Base-by-base conservation (phyloP, 2,113 vertebrate genomes). In the Electrona antarctica region DNA sequence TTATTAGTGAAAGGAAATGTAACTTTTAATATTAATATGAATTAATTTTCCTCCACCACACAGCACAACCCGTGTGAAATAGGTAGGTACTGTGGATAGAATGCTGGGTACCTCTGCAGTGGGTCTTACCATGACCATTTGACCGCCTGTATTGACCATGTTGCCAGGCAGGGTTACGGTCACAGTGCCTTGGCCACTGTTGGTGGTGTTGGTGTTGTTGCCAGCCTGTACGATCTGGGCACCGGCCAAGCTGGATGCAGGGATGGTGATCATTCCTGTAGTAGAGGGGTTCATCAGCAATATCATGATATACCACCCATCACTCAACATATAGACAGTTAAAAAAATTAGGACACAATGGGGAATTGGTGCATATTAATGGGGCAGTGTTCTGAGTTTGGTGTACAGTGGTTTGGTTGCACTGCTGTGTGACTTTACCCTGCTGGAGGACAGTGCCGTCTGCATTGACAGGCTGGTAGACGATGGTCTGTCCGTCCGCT, bases 181-280 rank as follows among this genome's bases (percentile, higher is more conserved):
- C 67, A 99, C 97, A 60, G 98, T 99, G 78, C 98, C 98, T 86
- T 98, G 98, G 66, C 95, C 95, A 66, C 97, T 98, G 81, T 96
- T 99, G 63, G 95, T 97, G n/a, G 97, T 98, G 71, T 94, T 97
- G 75, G 97, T 98, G 86, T 94, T 98, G 87, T 95, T 91, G 88
- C 95, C 92, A 75, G 98, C 94, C 87, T 99, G 98, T 59, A 99
- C 96, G 69, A 99, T 98, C 84, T 99, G 98, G 2, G 97, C 97
- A 64, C 97, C 97, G 71, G 98, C 96, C 92, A 99, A 89, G 80
- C 96, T 97, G 86, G 96, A 94, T 84, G 98, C 97, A 71, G 97
- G 98, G 79, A 99, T 99, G 82, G 98, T 99, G 93, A 99, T 98
- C 97, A 99, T 98, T 94, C 98, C 97, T 97, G 93, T 87, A 92